Evolutionary conservation across 2,113 vertebrate genomes (phyloP).

Genomic region (Budorcas taxicolor): DNA sequence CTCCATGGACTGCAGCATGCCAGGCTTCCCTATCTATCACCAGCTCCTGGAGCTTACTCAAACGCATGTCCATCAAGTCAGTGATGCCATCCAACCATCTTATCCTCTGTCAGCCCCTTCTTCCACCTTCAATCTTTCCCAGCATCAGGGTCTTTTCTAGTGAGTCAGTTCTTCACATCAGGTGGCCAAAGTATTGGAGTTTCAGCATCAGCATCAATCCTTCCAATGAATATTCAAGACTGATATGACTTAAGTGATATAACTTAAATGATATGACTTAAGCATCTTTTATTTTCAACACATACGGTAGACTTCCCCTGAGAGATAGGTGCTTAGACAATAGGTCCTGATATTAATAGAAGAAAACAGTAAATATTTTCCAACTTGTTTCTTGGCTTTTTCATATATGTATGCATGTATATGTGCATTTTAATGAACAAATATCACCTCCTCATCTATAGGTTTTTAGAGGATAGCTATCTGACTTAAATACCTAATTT

Average conservation of each 20-base stretch:
- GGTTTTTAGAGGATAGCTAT: background rate
- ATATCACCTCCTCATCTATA: background rate
- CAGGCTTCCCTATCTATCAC: background rate
- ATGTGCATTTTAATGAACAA: background rate
- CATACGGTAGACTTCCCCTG: background rate
- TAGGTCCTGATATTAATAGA: background rate
- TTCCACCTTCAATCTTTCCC: background rate
- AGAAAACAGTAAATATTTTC: background rate
- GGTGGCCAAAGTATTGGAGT: background rate
- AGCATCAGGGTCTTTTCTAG: background rate
- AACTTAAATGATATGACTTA: background rate
- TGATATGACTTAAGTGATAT: background rate
- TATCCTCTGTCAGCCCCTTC: background rate
- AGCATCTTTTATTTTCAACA: background rate
- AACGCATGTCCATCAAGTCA: background rate
- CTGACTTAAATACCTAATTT: slow-evolving; percentile 23
- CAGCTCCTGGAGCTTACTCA: background rate
- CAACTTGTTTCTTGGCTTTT: background rate
- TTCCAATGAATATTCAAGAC: background rate
- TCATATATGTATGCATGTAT: background rate
- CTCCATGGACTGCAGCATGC: background rate
- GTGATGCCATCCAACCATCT: background rate
- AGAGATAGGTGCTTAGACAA: background rate
- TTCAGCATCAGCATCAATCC: background rate
- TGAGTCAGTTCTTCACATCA: background rate